A percentile compares a stretch with the other conserved stretches of the same genome.
phyloP scores from a whole-genome alignment of 1,140 invertebrate species.

The Cyclargus thomasi region DNA sequence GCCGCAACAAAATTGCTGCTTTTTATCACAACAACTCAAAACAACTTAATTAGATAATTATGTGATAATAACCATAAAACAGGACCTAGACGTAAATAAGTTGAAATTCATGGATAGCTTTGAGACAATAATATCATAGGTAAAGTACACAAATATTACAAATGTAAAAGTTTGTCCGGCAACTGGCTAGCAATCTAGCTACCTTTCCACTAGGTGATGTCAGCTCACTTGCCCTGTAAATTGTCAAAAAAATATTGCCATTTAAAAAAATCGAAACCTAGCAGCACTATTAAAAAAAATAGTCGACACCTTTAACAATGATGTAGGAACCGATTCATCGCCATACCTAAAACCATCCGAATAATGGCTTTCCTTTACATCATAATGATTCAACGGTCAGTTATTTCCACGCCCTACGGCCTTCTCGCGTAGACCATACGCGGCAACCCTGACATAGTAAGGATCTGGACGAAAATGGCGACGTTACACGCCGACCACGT shows the following conservation, averaged over 20 bases:
- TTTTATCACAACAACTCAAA: not conserved
- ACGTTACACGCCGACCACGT: not conserved
- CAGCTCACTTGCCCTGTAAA: no score
- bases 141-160: no score
- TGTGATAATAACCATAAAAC: no score
- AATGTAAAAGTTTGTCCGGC: no score
- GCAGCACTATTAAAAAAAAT: no score
- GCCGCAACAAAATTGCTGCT: not conserved
- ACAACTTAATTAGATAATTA: not conserved
- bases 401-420: slow-evolving; percentile 18
- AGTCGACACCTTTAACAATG: not conserved
- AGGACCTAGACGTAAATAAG: no score
- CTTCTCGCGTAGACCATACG: slow-evolving; percentile 33
- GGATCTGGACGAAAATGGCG: slow-evolving; percentile 21
- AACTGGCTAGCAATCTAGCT: no score
- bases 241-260: no score
- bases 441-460: slow-evolving; percentile 54
- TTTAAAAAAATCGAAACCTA: no score
- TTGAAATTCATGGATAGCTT: no score
- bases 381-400: slow-evolving; percentile 16
- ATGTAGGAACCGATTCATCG: not conserved
- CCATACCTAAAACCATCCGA: not conserved
- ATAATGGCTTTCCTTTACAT: not conserved
- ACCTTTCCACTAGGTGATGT: no score
- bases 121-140: no score